Evolutionary conservation across 2,888 invertebrate genomes (phyloP).

Genomic region (Drosophila subquinaria): DNA sequence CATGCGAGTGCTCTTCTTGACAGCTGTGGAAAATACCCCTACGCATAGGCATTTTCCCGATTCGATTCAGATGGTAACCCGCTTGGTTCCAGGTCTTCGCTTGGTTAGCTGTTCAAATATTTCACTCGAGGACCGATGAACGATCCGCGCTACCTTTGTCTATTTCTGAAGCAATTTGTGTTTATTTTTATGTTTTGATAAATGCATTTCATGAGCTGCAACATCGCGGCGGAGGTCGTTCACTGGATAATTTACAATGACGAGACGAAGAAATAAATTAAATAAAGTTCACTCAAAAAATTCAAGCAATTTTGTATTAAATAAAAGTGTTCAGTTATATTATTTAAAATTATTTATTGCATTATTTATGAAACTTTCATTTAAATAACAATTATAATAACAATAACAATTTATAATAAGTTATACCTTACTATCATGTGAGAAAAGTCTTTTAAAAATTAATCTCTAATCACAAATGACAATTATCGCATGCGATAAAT

Average conservation of each 20-base stretch:
- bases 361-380: not conserved
- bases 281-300: not conserved
- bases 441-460: conserved; percentile 1
- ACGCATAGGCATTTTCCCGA: conserved; percentile 63
- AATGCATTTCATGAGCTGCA: conserved; percentile 68
- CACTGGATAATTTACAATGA: conserved; percentile 42
- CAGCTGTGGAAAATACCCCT: conserved; percentile 77
- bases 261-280: not conserved
- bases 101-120: conserved; percentile 77
- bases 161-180: conserved; percentile 78
- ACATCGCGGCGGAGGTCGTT: conserved; percentile 72
- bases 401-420: not conserved
- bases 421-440: not conserved
- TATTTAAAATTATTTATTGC: not conserved
- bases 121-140: conserved; percentile 29
- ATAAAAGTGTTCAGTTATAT: not conserved
- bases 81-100: conserved; percentile 20
- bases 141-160: conserved; percentile 52
- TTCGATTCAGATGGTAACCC: conserved; percentile 18
- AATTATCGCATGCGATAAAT: conserved; percentile 46
- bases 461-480: not conserved
- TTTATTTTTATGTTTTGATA: conserved; percentile 82
- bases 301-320: conserved; percentile 9
- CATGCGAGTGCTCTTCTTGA: conserved; percentile 55
- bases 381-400: too few relatives aligned